Base-by-base conservation (phyloP, 2,797 vertebrate genomes). In the Anolis apletophallus region DNA sequence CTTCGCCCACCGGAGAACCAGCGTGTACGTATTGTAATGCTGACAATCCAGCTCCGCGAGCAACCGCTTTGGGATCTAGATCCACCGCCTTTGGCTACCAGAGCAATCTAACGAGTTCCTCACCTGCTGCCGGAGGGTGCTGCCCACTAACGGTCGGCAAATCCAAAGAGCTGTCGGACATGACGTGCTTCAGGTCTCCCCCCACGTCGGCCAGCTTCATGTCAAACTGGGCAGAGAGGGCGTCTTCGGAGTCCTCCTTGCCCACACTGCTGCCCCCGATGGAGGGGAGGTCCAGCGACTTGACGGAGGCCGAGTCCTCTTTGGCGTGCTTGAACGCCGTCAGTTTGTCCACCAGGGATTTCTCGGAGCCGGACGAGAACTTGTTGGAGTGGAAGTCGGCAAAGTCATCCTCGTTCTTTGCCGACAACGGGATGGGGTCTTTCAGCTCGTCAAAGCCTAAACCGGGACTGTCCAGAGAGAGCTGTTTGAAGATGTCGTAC, bases 111-210 rank as follows among this genome's bases (percentile, higher is more conserved):
- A 99, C 98, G 96, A 99, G 97, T 99, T 99, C 98, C 99, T 99
- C 98, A 99, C 98, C 99, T 99, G 99, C 97, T 93, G 98, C 98
- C 83, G 98, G 98, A 91, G 98, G 98, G 96, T 99, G 98, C 95
- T 99, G 98, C 94, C 98, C 97, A 87, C 98, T 98, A 96, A 99
- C 98, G 95, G 98, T 98, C 85, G 98, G 98, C 94, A 99, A 97
- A 97, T 99, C 99, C 98, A 99, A 97, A 95, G 99, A 99, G 97
- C 99, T 99, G 98, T 99, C 99, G 93, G 99, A 99, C 97, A 99
- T 98, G 97, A 98, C 99, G 88, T 99, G 99, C 95, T 99, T 99
- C 97, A 99, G 97, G 97, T 99, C 99, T 94, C 98, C 98, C 89
- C 98, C 98, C 96, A 99, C 97, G 95, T 99, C 99, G 84, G 98